phyloP scores from a whole-genome alignment of 2,797 vertebrate species.

The Pangasius mekongensis region DNA sequence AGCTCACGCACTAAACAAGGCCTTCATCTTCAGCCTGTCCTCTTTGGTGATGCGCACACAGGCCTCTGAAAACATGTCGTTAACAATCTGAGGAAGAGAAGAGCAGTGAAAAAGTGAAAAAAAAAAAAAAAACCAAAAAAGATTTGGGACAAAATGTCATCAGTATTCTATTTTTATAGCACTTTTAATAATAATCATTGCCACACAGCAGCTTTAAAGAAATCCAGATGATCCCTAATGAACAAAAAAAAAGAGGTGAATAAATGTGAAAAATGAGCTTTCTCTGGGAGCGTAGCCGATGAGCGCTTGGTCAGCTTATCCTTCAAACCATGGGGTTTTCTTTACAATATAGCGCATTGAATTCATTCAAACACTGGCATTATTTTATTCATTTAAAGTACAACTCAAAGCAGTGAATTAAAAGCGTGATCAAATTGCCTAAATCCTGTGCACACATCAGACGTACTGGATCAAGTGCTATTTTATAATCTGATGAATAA shows the following conservation, averaged over 20 bases:
- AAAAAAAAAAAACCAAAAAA: too few species aligned
- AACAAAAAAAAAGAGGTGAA: background rate
- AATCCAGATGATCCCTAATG: background rate
- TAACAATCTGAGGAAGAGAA: slow-evolving; percentile 82
- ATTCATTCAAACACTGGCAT: background rate
- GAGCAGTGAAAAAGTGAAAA: background rate
- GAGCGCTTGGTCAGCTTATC: background rate
- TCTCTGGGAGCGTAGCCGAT: background rate
- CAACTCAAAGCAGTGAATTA: too few species aligned
- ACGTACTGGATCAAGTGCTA: background rate
- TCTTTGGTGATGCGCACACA: slow-evolving; percentile 91
- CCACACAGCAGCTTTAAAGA: background rate
- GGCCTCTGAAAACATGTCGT: slow-evolving; percentile 87
- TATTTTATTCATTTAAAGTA: too few species aligned
- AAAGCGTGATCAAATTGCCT: too few species aligned
- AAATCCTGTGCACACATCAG: too few species aligned
- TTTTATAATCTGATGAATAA: background rate
- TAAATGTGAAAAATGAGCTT: too few species aligned
- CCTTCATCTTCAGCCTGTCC: slow-evolving; percentile 90
- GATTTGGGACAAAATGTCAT: background rate
- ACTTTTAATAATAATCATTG: background rate
- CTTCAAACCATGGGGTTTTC: background rate
- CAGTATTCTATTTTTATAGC: background rate
- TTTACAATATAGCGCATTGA: background rate
- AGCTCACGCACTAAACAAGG: slow-evolving; percentile 85